A percentile compares a stretch with the other conserved stretches of the same genome.
These are phyloP conservation scores for Petaurus breviceps DNA, from an alignment of 2,113 vertebrate species.

Conservation along the genomic window DNA sequence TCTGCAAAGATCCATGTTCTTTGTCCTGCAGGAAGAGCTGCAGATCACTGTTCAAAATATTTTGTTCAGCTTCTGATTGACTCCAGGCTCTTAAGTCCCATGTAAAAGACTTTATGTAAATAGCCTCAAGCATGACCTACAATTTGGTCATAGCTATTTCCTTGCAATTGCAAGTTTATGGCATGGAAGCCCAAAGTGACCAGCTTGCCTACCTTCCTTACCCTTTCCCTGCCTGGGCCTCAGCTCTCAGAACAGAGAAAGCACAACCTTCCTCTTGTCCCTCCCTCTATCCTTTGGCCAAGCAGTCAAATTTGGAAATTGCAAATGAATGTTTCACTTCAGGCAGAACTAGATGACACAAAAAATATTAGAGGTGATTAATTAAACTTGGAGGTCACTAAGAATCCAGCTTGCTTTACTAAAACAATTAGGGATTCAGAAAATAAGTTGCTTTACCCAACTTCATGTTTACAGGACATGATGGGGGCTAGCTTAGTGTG, in stretches of 20 bases:
- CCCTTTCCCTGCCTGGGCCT: not conserved
- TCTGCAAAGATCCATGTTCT: constrained; percentile 24
- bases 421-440: not conserved
- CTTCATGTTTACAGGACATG: not conserved
- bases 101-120: not conserved
- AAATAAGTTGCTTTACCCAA: not conserved
- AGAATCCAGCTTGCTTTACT: not conserved
- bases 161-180: not conserved
- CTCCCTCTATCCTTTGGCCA: not conserved
- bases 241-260: not conserved
- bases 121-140: not conserved
- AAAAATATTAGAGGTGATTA: not conserved
- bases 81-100: not conserved
- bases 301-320: not conserved
- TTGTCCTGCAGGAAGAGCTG: not conserved
- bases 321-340: not conserved
- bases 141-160: not conserved
- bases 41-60: not conserved
- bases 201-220: not conserved
- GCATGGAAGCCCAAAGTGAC: not conserved
- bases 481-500: not conserved
- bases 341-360: not conserved
- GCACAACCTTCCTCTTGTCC: not conserved
- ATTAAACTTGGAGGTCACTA: not conserved
- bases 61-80: constrained; percentile 15